phyloP scores from a whole-genome alignment of 2,113 vertebrate genomes.

The Isichthys henryi region DNA sequence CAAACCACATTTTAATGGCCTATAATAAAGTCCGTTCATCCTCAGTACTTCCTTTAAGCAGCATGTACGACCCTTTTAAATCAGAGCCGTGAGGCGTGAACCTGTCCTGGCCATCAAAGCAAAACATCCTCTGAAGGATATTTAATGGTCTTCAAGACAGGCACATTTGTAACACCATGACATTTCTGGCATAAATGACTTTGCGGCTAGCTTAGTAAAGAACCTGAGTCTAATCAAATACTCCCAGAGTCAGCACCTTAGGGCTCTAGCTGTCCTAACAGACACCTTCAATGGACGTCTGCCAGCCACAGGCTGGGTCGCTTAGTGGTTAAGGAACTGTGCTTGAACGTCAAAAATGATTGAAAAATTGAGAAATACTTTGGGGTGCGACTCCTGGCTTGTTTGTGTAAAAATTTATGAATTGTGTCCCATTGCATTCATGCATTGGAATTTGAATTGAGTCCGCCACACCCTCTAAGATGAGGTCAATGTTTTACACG shows the following conservation, averaged over 20 bases:
- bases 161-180: conserved; percentile 11
- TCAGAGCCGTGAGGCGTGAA: neutral
- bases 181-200: conserved; percentile 7
- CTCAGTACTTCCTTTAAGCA: neutral
- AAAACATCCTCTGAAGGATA: neutral
- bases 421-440: neutral
- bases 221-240: conserved; percentile 9
- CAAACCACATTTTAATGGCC: neutral
- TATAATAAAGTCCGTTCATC: neutral
- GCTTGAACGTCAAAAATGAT: neutral
- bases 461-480: neutral
- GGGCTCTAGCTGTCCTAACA: neutral
- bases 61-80: conserved; percentile 1
- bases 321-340: neutral
- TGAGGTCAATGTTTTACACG: neutral
- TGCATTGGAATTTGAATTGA: neutral
- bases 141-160: conserved; percentile 20
- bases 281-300: neutral
- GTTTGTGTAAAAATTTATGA: neutral
- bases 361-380: neutral
- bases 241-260: conserved; percentile 1
- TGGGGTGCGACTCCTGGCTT: no score
- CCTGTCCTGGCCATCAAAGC: neutral
- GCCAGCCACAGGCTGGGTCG: neutral
- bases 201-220: neutral